Evolutionary conservation across 2,113 vertebrate genomes (phyloP).

Genomic region (Sorex fumeus): DNA sequence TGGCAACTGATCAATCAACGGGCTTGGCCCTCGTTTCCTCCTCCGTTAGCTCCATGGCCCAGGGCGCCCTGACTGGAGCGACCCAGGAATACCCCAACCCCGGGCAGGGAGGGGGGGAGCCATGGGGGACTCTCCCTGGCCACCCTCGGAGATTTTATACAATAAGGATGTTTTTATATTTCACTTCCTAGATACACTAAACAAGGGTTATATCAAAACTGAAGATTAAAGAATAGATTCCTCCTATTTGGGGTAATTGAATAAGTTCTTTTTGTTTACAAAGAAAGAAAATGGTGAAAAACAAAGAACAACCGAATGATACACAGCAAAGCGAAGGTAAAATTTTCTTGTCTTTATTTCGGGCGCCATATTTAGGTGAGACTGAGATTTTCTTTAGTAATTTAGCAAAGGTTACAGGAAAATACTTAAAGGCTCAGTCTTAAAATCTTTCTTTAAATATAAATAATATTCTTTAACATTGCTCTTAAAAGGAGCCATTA

Average conservation of each 20-base stretch:
- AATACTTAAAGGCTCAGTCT: not conserved
- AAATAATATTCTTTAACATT: constrained; percentile 50
- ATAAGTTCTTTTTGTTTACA: not conserved
- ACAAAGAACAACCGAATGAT: constrained; percentile 9
- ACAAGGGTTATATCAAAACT: not conserved
- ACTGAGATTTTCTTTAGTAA: constrained; percentile 23
- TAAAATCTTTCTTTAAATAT: constrained; percentile 46
- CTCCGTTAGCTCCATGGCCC: too few relatives aligned
- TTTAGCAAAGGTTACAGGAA: constrained; percentile 42
- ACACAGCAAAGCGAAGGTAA: not conserved
- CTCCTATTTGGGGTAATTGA: not conserved
- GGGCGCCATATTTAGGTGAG: not conserved
- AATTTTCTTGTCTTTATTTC: not conserved
- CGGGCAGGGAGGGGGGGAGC: too few relatives aligned
- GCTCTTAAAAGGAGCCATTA: constrained; percentile 45
- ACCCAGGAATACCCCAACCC: too few relatives aligned
- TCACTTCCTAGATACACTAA: not conserved
- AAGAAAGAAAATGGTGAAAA: not conserved
- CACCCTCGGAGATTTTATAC: too few relatives aligned
- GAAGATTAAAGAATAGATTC: not conserved
- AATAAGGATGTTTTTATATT: constrained; percentile 6
- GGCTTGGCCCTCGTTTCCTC: too few relatives aligned
- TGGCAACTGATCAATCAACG: too few relatives aligned
- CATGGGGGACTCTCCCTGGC: too few relatives aligned
- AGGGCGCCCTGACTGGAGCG: too few relatives aligned